These are phyloP conservation scores for Monochamus saltuarius DNA, from an alignment of 1,140 invertebrate genomes.

Conservation along the genomic window DNA sequence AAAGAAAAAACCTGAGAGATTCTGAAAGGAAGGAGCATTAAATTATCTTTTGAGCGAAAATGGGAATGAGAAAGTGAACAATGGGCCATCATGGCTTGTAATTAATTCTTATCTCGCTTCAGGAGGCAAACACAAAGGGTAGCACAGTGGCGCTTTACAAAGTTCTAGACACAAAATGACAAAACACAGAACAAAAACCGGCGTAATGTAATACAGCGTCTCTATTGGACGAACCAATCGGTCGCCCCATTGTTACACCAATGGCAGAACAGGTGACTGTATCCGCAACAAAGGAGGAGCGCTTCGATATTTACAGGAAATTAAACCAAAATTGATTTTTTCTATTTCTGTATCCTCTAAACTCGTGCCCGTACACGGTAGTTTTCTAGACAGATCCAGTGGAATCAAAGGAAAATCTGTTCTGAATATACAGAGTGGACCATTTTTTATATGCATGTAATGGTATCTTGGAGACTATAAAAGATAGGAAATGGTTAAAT, in stretches of 20 bases:
- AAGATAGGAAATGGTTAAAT: no score
- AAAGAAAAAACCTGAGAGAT: no score
- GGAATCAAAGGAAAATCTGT: no score
- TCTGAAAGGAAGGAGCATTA: conserved; percentile 13
- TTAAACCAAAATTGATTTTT: conserved; percentile 1
- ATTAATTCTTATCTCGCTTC: conserved; percentile 51
- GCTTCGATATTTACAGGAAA: background rate
- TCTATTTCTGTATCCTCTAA: background rate
- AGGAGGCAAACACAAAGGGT: conserved; percentile 43
- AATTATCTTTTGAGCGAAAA: conserved; percentile 28
- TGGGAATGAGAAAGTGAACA: conserved; percentile 44
- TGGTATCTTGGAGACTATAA: no score
- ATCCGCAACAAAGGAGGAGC: background rate
- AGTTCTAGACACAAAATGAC: conserved; percentile 49
- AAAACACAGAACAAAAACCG: conserved; percentile 49
- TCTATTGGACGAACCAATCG: conserved; percentile 48
- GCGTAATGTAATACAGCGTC: conserved; percentile 47
- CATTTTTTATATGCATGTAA: no score
- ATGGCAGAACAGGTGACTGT: conserved; percentile 39
- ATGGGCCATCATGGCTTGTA: conserved; percentile 47
- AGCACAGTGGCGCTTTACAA: conserved; percentile 44
- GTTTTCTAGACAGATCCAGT: no score
- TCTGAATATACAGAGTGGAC: no score
- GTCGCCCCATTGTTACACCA: conserved; percentile 46
- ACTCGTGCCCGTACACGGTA: no score